A percentile compares a stretch with the other conserved stretches of the same genome.
Conservation (phyloP, 2,888 invertebrate genomes). For the Odontocolon sp. region DNA sequence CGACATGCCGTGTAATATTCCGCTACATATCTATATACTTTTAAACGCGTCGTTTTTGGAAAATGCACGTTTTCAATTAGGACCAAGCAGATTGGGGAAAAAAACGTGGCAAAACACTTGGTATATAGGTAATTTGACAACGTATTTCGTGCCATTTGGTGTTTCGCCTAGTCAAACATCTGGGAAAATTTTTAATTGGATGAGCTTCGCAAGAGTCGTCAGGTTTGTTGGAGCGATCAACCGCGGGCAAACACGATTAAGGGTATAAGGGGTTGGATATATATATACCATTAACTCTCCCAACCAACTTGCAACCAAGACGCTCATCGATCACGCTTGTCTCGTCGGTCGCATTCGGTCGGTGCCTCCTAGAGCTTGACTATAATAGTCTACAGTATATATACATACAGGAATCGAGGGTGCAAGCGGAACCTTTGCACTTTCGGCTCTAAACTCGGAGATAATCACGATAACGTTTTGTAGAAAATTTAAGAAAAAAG, state of each 20-base stretch:
- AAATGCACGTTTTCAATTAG: too few relatives aligned
- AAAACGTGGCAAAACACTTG: too few relatives aligned
- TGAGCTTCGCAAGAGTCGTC: slow-evolving; percentile 35
- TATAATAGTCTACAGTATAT: not conserved
- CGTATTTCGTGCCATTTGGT: too few relatives aligned
- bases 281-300: not conserved
- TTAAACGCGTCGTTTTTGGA: too few relatives aligned
- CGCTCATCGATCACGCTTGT: slow-evolving; percentile 39
- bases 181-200: slow-evolving; percentile 45
- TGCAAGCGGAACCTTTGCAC: too few relatives aligned
- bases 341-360: slow-evolving; percentile 19
- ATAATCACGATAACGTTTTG: too few relatives aligned
- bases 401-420: not conserved
- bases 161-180: not conserved
- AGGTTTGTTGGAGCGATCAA: slow-evolving; percentile 44
- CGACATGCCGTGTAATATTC: too few relatives aligned
- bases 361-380: not conserved
- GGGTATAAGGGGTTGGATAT: slow-evolving; percentile 38
- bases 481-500: too few relatives aligned
- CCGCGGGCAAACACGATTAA: slow-evolving; percentile 52
- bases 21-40: too few relatives aligned
- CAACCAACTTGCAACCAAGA: slow-evolving; percentile 1
- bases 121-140: too few relatives aligned
- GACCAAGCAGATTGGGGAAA: too few relatives aligned
- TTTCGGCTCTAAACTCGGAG: too few relatives aligned